A percentile compares a stretch with the other conserved stretches of the same genome.
Conservation (phyloP, 2,888 invertebrate species). For the Catonia carolina region DNA sequence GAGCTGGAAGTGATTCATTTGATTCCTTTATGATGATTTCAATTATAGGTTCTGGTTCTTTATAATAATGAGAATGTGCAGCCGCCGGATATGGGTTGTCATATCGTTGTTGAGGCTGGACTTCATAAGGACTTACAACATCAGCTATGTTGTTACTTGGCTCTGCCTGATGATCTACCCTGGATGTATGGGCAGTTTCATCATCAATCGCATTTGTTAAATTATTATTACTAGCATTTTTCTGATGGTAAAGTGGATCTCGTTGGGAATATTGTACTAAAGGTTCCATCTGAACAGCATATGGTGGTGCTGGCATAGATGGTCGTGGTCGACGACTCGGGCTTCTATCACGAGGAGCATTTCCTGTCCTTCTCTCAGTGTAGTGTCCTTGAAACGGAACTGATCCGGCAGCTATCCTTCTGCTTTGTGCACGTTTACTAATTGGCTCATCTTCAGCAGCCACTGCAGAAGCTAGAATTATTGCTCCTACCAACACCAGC, state of each 20-base stretch:
- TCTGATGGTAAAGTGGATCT: slow-evolving; percentile 65
- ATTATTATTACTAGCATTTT: slow-evolving; percentile 37
- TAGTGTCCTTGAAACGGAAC: slow-evolving; percentile 6
- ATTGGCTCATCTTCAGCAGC: slow-evolving; percentile 6
- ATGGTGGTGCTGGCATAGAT: slow-evolving; percentile 50
- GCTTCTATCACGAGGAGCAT: slow-evolving; percentile 5
- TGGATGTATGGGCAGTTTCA: not conserved
- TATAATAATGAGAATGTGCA: slow-evolving; percentile 54
- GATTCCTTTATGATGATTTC: slow-evolving; percentile 89
- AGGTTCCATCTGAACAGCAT: slow-evolving; percentile 75
- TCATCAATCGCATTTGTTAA: slow-evolving; percentile 16
- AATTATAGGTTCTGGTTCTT: slow-evolving; percentile 82
- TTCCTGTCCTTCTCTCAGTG: not conserved
- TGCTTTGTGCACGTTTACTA: not conserved
- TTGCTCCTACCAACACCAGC: slow-evolving; percentile 4
- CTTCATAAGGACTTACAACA: slow-evolving; percentile 2
- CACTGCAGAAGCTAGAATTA: not conserved
- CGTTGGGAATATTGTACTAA: slow-evolving; percentile 71
- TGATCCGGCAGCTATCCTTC: slow-evolving; percentile 6
- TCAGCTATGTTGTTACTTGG: slow-evolving; percentile 26
- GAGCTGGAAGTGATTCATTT: slow-evolving; percentile 68
- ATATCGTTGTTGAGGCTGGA: slow-evolving; percentile 38
- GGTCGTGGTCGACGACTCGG: slow-evolving; percentile 23
- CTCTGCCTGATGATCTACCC: slow-evolving; percentile 29
- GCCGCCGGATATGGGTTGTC: slow-evolving; percentile 36